Conservation (phyloP, 1,140 invertebrate species). For the Drosophila melanogaster region DNA sequence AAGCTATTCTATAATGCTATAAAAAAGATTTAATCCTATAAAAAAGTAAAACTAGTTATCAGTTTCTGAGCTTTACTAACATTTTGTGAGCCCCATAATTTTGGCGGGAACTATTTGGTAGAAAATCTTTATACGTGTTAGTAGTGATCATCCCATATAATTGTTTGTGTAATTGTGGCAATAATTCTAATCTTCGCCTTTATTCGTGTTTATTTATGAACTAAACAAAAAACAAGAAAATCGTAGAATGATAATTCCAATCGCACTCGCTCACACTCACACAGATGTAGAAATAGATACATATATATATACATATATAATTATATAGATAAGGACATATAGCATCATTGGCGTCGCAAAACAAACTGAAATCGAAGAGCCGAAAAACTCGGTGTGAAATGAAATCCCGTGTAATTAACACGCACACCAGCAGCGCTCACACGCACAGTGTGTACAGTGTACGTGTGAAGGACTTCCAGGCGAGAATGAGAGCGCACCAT, state of each 20-base stretch:
- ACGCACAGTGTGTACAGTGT: slow-evolving; percentile 61
- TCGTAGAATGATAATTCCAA: slow-evolving; percentile 39
- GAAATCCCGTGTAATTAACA: slow-evolving; percentile 59
- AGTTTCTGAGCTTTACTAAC: too few relatives aligned
- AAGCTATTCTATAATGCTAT: too few relatives aligned
- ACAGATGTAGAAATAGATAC: neutral
- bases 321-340: slow-evolving; percentile 18
- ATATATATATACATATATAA: slow-evolving; percentile 11
- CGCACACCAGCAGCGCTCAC: slow-evolving; percentile 33
- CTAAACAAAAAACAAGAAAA: slow-evolving; percentile 26
- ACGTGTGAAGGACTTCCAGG: slow-evolving; percentile 64
- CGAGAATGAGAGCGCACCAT: slow-evolving; percentile 7
- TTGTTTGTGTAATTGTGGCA: neutral
- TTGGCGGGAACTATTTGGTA: slow-evolving; percentile 15
- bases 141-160: neutral
- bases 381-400: slow-evolving; percentile 33
- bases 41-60: too few relatives aligned
- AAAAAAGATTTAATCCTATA: too few relatives aligned
- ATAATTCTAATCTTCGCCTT: neutral
- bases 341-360: slow-evolving; percentile 69
- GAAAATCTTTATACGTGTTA: too few relatives aligned
- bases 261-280: slow-evolving; percentile 19
- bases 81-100: neutral
- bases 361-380: slow-evolving; percentile 68
- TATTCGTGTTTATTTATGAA: slow-evolving; percentile 10